phyloP scores from a whole-genome alignment of 2,888 invertebrate genomes.

The Chironomus riparius region DNA sequence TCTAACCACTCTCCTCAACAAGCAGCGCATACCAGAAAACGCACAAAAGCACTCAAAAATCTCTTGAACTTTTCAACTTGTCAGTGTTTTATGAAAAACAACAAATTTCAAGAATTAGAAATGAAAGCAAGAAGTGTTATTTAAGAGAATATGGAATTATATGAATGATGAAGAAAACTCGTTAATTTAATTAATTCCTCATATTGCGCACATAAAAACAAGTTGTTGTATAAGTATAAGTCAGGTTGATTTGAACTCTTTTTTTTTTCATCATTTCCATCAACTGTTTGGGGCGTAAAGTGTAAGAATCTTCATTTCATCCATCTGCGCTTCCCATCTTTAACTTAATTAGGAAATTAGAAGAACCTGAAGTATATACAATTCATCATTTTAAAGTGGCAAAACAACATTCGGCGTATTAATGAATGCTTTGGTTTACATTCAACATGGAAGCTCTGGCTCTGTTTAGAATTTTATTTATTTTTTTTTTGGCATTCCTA shows the following conservation, averaged over 20 bases:
- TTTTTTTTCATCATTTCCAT: too few relatives aligned
- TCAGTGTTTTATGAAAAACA: neutral
- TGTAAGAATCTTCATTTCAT: neutral
- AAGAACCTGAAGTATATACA: neutral
- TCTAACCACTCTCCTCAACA: too few relatives aligned
- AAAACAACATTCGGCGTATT: neutral
- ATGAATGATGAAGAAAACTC: neutral
- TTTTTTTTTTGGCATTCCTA: neutral
- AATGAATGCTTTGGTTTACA: too few relatives aligned
- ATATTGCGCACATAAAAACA: neutral
- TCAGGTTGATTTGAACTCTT: neutral
- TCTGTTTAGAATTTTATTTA: neutral
- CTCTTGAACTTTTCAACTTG: too few relatives aligned
- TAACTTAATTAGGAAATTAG: conserved; percentile 11
- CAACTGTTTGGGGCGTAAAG: too few relatives aligned
- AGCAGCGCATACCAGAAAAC: too few relatives aligned
- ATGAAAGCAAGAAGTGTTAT: neutral
- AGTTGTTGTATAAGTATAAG: neutral
- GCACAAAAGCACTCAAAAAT: too few relatives aligned
- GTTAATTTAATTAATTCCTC: conserved; percentile 21
- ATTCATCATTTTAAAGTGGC: conserved; percentile 14
- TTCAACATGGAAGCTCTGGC: neutral
- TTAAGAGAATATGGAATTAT: neutral
- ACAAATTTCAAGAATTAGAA: neutral
- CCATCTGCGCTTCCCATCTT: conserved; percentile 9